Base-by-base conservation (phyloP, 2,797 vertebrate species). In the Tadarida brasiliensis region DNA sequence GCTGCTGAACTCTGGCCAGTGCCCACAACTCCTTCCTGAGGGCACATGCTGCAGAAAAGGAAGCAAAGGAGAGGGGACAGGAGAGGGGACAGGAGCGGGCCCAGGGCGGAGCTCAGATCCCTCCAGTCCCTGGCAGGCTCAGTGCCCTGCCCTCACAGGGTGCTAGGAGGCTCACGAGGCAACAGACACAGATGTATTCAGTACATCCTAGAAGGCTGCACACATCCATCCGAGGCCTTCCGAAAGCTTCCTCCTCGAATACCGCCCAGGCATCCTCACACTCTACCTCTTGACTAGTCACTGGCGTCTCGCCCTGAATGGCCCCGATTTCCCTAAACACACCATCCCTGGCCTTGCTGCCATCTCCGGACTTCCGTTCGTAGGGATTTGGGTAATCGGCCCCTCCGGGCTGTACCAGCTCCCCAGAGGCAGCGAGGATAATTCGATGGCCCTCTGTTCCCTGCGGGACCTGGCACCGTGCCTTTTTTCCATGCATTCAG, bases 301-400 rank as follows among this genome's bases (percentile, higher is more conserved):
- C 56, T 28, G 17, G 59, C 12, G 15, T 63, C 63, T 39, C 71
- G n/a, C 39, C 47, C 56, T 22, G 63, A 73, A 88, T 10, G 24
- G 35, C 39, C 47, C 80, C n/a, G 12, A n/a, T 67, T 30, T 73
- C 47, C 47, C 77, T 93, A 59, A 57, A 95, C 82, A 93, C 39
- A 39, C 24, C 33, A 61, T 6, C 61, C 26, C 33, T 22, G 15
- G 57, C n/a, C 28, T 71, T 56, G 22, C 17, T 39, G 30, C 20
- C 35, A 57, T 49, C 87, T 61, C 11, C 8, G 14, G 49, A 82
- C 24, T 19, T 11, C 16, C 12, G 30, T 91, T 15, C 54, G 68
- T 35, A 67, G 47, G 82, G 82, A 51, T 26, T 68, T 7, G n/a
- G 61, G 61, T 51, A 24, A 33, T 2, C 2, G 3, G 4, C 28